Evolutionary conservation across 2,888 invertebrate species (phyloP).

Genomic region (Acleris literana): DNA sequence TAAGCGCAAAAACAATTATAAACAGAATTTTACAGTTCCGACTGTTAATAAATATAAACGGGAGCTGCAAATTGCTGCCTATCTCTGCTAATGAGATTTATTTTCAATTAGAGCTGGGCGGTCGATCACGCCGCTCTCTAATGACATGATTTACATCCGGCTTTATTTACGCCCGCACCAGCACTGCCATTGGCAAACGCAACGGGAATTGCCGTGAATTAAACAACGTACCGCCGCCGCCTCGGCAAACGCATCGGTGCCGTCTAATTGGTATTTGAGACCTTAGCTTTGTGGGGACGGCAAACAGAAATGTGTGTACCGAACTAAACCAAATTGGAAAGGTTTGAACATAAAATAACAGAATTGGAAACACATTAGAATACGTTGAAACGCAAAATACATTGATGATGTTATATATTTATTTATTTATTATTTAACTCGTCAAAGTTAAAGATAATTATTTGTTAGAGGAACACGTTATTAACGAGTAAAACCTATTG

Average conservation of each 20-base stretch:
- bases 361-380: no score
- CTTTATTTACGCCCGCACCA: conserved; percentile 55
- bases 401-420: no score
- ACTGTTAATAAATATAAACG: conserved; percentile 31
- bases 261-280: conserved; percentile 28
- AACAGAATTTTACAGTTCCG: background rate
- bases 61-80: conserved; percentile 51
- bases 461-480: no score
- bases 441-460: no score
- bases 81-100: conserved; percentile 63
- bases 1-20: no score
- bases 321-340: background rate
- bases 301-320: background rate
- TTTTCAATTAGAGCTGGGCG: conserved; percentile 65
- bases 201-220: conserved; percentile 44
- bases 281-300: conserved; percentile 2
- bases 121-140: conserved; percentile 57
- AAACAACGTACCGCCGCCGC: conserved; percentile 18
- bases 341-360: background rate
- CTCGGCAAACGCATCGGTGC: conserved; percentile 23
- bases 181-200: conserved; percentile 50
- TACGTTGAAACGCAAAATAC: no score
- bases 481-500: no score
- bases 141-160: conserved; percentile 71
- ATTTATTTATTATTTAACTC: no score